phyloP scores from a whole-genome alignment of 2,797 vertebrate species.

The Oreonectes daqikongensis region DNA sequence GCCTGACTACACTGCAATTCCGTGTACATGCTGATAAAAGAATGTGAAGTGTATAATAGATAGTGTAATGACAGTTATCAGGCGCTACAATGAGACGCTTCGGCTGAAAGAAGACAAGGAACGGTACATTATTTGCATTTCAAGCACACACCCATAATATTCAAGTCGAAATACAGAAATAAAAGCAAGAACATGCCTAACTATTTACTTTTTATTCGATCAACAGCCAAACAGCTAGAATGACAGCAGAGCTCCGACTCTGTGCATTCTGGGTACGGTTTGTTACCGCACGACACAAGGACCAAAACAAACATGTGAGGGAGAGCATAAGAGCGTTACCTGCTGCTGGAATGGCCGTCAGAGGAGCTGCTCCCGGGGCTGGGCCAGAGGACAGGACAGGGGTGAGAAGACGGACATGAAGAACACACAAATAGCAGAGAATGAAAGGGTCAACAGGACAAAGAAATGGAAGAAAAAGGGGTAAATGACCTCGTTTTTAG shows the following conservation, averaged over 20 bases:
- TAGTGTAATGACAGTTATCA: slow-evolving; percentile 46
- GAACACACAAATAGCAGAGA: slow-evolving; percentile 80
- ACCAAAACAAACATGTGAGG: slow-evolving; percentile 64
- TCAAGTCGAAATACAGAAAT: background rate
- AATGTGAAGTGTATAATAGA: slow-evolving; percentile 45
- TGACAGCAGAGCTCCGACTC: slow-evolving; percentile 58
- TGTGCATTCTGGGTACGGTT: slow-evolving; percentile 62
- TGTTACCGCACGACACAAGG: slow-evolving; percentile 54
- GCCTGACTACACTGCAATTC: slow-evolving; percentile 28
- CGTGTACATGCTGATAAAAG: slow-evolving; percentile 36
- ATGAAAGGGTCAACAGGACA: slow-evolving; percentile 72
- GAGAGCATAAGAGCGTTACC: slow-evolving; percentile 80
- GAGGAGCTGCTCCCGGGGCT: slow-evolving; percentile 82
- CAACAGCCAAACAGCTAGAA: slow-evolving; percentile 66
- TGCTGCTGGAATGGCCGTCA: slow-evolving; percentile 81
- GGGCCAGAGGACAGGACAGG: slow-evolving; percentile 85
- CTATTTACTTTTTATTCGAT: slow-evolving; percentile 19
- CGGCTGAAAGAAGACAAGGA: slow-evolving; percentile 42
- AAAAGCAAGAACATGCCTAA: slow-evolving; percentile 3
- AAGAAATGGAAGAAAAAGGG: slow-evolving; percentile 23
- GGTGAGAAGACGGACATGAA: slow-evolving; percentile 82
- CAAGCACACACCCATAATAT: slow-evolving; percentile 9
- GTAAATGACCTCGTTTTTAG: background rate
- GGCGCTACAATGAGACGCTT: slow-evolving; percentile 30
- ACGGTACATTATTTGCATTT: slow-evolving; percentile 41